Evolutionary conservation across 2,113 vertebrate species (phyloP).

Genomic region (Hippocampus mohnikei): DNA sequence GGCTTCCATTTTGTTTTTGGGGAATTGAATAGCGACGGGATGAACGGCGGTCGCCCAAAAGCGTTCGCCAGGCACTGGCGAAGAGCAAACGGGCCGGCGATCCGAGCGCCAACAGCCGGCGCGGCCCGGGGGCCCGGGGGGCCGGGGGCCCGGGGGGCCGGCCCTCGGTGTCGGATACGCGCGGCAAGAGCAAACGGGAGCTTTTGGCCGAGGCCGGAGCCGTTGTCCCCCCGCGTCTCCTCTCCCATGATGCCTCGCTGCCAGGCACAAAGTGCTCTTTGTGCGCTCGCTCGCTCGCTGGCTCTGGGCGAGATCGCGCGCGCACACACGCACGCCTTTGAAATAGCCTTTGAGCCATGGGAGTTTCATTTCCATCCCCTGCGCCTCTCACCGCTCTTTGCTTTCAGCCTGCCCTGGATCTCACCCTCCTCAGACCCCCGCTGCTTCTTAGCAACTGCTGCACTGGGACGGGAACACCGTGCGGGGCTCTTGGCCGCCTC

Average conservation of each 20-base stretch:
- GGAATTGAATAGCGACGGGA: background rate
- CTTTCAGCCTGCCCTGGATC: slow-evolving; percentile 46
- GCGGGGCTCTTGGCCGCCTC: slow-evolving; percentile 1
- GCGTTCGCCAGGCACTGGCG: background rate
- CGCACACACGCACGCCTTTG: slow-evolving; percentile 65
- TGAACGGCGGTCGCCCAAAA: background rate
- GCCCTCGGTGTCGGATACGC: slow-evolving; percentile 63
- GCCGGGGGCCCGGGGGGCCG: too few species aligned
- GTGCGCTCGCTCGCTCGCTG: slow-evolving; percentile 47
- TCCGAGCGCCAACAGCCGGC: slow-evolving; percentile 20
- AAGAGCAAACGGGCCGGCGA: background rate
- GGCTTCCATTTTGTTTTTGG: too few species aligned
- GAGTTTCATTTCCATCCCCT: slow-evolving; percentile 71
- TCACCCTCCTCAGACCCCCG: slow-evolving; percentile 14
- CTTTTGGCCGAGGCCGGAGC: background rate
- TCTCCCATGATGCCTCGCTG: slow-evolving; percentile 71
- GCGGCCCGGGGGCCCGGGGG: slow-evolving; percentile 13
- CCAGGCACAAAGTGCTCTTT: slow-evolving; percentile 73
- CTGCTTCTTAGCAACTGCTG: slow-evolving; percentile 50
- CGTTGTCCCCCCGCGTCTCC: slow-evolving; percentile 65
- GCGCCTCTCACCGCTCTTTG: slow-evolving; percentile 56
- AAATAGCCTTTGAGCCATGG: slow-evolving; percentile 70
- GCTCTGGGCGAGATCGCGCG: slow-evolving; percentile 67
- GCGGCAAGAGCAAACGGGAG: slow-evolving; percentile 59
- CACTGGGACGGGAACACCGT: slow-evolving; percentile 11